phyloP scores from a whole-genome alignment of 2,797 vertebrate species.

The Eleutherodactylus coqui region DNA sequence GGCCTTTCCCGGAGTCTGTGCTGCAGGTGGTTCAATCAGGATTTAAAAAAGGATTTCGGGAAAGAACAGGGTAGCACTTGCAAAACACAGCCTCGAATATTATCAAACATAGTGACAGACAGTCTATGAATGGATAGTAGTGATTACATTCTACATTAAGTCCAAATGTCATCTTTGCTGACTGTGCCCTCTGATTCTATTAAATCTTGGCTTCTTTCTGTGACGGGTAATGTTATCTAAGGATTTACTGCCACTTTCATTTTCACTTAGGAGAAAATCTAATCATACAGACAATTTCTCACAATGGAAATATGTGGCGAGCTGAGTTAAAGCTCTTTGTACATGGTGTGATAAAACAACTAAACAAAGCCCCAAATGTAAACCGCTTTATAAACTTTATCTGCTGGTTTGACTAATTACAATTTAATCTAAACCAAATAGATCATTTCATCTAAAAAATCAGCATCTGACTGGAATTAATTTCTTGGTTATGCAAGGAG shows the following conservation, averaged over 20 bases:
- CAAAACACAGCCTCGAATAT: conserved; percentile 57
- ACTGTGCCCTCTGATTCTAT: conserved; percentile 64
- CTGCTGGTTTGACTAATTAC: conserved; percentile 34
- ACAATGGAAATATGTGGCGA: conserved; percentile 61
- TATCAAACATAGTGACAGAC: conserved; percentile 57
- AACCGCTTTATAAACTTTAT: conserved; percentile 19
- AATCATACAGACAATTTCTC: conserved; percentile 65
- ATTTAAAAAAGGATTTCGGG: conserved; percentile 40
- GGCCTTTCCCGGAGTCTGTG: conserved; percentile 11
- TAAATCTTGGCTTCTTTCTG: conserved; percentile 64
- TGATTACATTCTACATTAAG: conserved; percentile 65
- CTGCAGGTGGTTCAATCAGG: conserved; percentile 43
- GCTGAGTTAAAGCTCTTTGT: conserved; percentile 42
- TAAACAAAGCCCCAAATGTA: conserved; percentile 22
- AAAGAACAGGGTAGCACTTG: conserved; percentile 54
- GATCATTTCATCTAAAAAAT: background rate
- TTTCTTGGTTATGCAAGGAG: background rate
- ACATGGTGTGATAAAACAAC: conserved; percentile 30
- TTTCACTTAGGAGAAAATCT: conserved; percentile 65
- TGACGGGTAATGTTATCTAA: conserved; percentile 65
- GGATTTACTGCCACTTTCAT: conserved; percentile 65
- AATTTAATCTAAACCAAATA: background rate
- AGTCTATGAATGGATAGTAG: conserved; percentile 63
- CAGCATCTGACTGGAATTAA: background rate
- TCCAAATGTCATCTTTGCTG: conserved; percentile 65